phyloP scores from a whole-genome alignment of 2,888 invertebrate species.

The Megaustenia siamemsis region DNA sequence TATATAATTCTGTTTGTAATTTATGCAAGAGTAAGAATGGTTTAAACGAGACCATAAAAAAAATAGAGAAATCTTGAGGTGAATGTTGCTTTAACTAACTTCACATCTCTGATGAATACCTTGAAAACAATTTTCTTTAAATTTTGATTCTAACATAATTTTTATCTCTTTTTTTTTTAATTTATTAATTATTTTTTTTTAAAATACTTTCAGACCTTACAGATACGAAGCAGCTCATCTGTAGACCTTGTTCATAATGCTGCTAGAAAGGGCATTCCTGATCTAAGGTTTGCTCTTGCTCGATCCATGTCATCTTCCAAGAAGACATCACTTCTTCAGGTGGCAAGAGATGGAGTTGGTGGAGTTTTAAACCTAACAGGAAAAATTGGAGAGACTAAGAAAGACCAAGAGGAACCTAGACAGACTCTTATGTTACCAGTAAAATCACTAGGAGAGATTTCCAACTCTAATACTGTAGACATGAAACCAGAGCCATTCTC shows the following conservation, averaged over 20 bases:
- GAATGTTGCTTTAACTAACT: too few species aligned
- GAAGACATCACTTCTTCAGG: not conserved
- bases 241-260: not conserved
- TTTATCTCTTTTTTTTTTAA: not conserved
- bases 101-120: too few species aligned
- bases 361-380: not conserved
- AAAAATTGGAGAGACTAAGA: not conserved
- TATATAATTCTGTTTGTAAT: too few species aligned
- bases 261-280: not conserved
- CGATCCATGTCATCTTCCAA: not conserved
- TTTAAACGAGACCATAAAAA: too few species aligned
- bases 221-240: not conserved
- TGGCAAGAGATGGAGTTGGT: not conserved
- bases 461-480: not conserved
- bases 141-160: too few species aligned
- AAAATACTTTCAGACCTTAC: not conserved
- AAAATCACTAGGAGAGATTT: not conserved
- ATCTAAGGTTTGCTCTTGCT: not conserved
- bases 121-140: too few species aligned
- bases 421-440: slow-evolving; percentile 48
- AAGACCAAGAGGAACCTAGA: slow-evolving; percentile 47
- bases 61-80: too few species aligned
- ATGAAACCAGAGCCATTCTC: not conserved
- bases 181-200: not conserved
- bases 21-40: too few species aligned